Conservation (phyloP, 2,113 vertebrate genomes). For the Microcebus tavaratra region DNA sequence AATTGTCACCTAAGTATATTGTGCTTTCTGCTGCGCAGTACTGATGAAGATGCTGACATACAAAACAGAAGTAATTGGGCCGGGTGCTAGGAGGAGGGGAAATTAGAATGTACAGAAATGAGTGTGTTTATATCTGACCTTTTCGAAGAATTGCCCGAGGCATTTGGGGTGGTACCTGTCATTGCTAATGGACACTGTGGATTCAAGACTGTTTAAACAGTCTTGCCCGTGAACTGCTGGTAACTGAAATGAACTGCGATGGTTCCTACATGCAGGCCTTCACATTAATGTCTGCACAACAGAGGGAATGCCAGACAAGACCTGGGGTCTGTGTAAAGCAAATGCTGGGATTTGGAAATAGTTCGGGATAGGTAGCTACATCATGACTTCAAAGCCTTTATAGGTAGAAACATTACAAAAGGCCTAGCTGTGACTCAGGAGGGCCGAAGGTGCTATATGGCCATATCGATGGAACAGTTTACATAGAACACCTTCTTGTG, state of each 20-base stretch:
- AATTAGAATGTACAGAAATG: slow-evolving; percentile 56
- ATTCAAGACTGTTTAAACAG: slow-evolving; percentile 59
- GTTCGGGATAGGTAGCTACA: accelerated
- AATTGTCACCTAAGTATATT: slow-evolving; percentile 78
- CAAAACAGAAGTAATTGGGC: slow-evolving; percentile 79
- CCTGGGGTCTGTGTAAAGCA: background rate
- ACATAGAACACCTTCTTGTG: background rate
- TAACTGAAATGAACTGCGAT: background rate
- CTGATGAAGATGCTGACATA: slow-evolving; percentile 79
- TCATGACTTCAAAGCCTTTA: background rate
- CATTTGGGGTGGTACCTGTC: slow-evolving; percentile 73
- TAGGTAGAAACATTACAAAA: background rate
- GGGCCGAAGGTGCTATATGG: background rate
- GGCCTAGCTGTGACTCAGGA: background rate
- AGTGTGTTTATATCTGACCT: slow-evolving; percentile 79
- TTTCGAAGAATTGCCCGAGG: slow-evolving; percentile 69
- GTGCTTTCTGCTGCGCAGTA: slow-evolving; percentile 72
- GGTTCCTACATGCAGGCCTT: background rate
- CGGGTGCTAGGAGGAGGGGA: slow-evolving; percentile 62
- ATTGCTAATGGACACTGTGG: slow-evolving; percentile 53
- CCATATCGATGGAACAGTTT: background rate
- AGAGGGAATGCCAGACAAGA: background rate
- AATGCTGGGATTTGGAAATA: background rate
- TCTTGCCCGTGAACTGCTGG: background rate
- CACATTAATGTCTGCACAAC: background rate